These are phyloP conservation scores for Montipora cactus DNA, from an alignment of 64 coral and sea anemone species.

Conservation along the genomic window DNA sequence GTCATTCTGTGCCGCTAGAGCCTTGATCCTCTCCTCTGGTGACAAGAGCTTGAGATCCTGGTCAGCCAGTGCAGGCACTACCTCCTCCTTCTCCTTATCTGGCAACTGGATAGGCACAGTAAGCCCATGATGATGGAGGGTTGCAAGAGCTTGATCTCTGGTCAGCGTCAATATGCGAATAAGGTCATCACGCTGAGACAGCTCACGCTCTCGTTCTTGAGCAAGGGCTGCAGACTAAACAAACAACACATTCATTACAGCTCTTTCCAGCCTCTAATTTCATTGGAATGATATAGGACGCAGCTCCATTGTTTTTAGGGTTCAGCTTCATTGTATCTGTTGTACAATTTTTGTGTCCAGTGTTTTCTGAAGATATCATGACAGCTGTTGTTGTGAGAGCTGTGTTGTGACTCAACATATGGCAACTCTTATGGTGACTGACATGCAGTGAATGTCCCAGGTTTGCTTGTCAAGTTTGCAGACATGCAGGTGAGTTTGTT, in stretches of 20 bases:
- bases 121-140: slow-evolving; percentile 91
- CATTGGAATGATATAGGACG: no score
- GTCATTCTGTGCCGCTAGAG: slow-evolving; percentile 72
- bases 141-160: slow-evolving; percentile 86
- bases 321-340: no score
- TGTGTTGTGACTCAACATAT: no score
- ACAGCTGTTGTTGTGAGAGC: no score
- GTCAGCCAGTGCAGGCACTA: background rate
- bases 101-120: slow-evolving; percentile 84
- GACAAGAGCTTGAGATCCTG: background rate
- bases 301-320: no score
- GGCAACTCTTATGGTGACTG: no score
- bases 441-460: no score
- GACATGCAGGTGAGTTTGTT: no score
- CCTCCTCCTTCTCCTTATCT: slow-evolving; percentile 45
- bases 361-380: no score
- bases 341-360: no score
- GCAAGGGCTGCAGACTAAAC: slow-evolving; percentile 73
- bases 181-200: slow-evolving; percentile 80
- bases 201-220: slow-evolving; percentile 72
- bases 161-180: slow-evolving; percentile 85
- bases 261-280: no score
- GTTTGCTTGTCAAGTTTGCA: no score
- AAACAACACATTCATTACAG: background rate
- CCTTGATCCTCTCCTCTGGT: slow-evolving; percentile 44